Base-by-base conservation (phyloP, 1,140 invertebrate species). In the Aporrectodea caliginosa region DNA sequence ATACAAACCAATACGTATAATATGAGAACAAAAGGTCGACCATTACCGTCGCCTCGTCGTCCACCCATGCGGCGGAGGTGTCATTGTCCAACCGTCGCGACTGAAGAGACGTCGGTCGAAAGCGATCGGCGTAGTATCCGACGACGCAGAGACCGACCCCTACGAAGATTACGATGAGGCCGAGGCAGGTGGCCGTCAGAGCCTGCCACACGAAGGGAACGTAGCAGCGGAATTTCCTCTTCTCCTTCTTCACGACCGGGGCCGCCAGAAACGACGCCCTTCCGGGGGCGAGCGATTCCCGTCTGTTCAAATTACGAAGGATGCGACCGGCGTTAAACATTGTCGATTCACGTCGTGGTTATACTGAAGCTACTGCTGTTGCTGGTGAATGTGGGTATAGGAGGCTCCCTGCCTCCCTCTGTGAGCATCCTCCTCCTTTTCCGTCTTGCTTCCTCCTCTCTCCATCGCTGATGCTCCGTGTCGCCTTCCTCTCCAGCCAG, bases 171-270 rank as follows among this genome's bases (percentile, higher is more conserved):
- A 78, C 77, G 77, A 78, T 14, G 27, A 78, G 6, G 29, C 77
- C 77, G 1, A 1, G 22, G 29, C 31, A 71, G 30, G 33, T 69
- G 2, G 77, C 58, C 27, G 34, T 69, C 2, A 31, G 34, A 32
- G 77, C 69, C 77, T 33, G 77, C 77, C 68, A 72, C 1, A 78
- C 35, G 69, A 78, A 78, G 1, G 77, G 77, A 1, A 78, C 77
- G 31, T 35, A 78, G 69, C 77, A 78, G 27, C 77, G 77, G 69
- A 78, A 78, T 27, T 72, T 71, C n/a, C 27, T 32, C 70, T 72
- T 2, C 70, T 6, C 6, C 43, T 58, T 58, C 22, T 58, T 58
- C 6, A 12, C 22, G 6, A 22, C 43, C 43, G 6, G 6, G 6
- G 43, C 6, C 6, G 6, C 43, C 6, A 58, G 43, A 58, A 58